phyloP scores from a whole-genome alignment of 1,140 invertebrate species.

The Ceratina australensis region DNA sequence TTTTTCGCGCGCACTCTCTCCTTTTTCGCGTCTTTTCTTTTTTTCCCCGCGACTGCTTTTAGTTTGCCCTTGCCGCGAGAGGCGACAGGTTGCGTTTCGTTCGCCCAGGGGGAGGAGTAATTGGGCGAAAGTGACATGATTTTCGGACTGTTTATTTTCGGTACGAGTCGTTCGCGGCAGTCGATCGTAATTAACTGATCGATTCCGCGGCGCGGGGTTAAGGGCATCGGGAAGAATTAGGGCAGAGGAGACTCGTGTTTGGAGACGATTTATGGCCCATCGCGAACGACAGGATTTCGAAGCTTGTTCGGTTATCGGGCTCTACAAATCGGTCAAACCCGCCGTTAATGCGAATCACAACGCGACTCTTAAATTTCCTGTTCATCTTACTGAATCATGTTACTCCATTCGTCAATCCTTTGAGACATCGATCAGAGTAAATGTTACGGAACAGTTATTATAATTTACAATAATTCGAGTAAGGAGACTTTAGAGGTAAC shows the following conservation, averaged over 20 bases:
- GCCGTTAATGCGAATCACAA: neutral
- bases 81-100: conserved; percentile 2
- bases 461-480: too few species aligned
- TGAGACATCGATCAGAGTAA: too few species aligned
- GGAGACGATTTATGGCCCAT: conserved; percentile 41
- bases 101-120: too few species aligned
- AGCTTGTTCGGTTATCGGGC: conserved; percentile 20
- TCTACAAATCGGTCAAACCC: conserved; percentile 40
- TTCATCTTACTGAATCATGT: neutral
- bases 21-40: neutral
- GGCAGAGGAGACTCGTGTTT: conserved; percentile 20
- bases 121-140: neutral
- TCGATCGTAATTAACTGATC: neutral
- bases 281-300: conserved; percentile 42
- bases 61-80: neutral
- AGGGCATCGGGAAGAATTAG: conserved; percentile 10
- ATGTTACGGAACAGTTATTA: too few species aligned
- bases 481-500: too few species aligned
- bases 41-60: neutral
- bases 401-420: neutral
- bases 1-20: conserved; percentile 38
- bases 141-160: neutral
- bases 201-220: neutral
- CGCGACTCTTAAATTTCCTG: neutral
- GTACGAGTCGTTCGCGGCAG: too few species aligned